Evolutionary conservation across 2,888 invertebrate genomes (phyloP).

Genomic region (Meliscaeva auricollis): DNA sequence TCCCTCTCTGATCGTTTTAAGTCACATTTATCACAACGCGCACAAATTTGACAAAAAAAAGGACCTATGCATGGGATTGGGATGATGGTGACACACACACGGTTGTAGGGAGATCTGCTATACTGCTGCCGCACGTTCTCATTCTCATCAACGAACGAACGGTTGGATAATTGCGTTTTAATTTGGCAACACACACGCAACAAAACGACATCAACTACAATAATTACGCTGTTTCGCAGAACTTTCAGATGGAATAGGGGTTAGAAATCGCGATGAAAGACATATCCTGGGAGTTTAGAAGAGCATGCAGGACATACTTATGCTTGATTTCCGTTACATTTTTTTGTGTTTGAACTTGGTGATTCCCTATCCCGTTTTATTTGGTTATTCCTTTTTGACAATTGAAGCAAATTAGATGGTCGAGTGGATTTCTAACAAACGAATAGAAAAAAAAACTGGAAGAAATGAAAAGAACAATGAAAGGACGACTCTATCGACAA

Average conservation of each 20-base stretch:
- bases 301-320: slow-evolving; percentile 58
- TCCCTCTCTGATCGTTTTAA: slow-evolving; percentile 67
- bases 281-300: neutral
- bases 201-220: slow-evolving; percentile 52
- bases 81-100: slow-evolving; percentile 21
- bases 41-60: slow-evolving; percentile 10
- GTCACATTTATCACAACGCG: slow-evolving; percentile 63
- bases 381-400: slow-evolving; percentile 55
- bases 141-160: slow-evolving; percentile 73
- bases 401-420: slow-evolving; percentile 73
- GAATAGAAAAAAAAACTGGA: no score
- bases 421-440: slow-evolving; percentile 54
- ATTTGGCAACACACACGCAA: slow-evolving; percentile 72
- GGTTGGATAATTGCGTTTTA: slow-evolving; percentile 76
- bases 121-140: slow-evolving; percentile 53
- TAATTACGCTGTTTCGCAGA: slow-evolving; percentile 56
- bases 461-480: slow-evolving; percentile 23
- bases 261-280: neutral
- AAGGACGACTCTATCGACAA: slow-evolving; percentile 43
- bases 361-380: slow-evolving; percentile 10
- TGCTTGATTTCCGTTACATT: slow-evolving; percentile 63
- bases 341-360: slow-evolving; percentile 49
- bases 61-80: neutral
- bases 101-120: slow-evolving; percentile 26
- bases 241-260: slow-evolving; percentile 1